phyloP scores from a whole-genome alignment of 2,888 invertebrate genomes.

The Anorthoa munda region DNA sequence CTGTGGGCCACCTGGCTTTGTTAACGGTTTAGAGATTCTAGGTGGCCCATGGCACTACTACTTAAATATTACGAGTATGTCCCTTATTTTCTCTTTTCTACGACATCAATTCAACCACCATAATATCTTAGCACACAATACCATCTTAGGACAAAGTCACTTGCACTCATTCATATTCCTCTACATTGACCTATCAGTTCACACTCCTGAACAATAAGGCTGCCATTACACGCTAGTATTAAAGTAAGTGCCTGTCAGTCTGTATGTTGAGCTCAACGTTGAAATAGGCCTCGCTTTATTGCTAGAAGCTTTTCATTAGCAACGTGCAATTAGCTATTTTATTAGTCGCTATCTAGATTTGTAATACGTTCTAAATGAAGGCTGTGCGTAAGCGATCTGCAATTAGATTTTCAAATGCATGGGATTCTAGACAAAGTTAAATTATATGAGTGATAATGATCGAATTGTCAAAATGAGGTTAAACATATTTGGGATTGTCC shows the following conservation, averaged over 20 bases:
- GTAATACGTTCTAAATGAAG: constrained; percentile 5
- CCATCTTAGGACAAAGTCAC: constrained; percentile 37
- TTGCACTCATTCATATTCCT: constrained; percentile 45
- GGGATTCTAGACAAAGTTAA: too few relatives aligned
- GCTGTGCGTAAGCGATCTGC: background rate
- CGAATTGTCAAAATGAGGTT: too few relatives aligned
- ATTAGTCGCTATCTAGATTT: constrained; percentile 49
- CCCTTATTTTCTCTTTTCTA: background rate
- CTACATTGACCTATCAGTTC: constrained; percentile 60
- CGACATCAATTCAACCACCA: constrained; percentile 26
- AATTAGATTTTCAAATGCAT: background rate
- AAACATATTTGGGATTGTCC: too few relatives aligned
- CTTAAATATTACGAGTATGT: background rate
- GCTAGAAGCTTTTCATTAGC: constrained; percentile 39
- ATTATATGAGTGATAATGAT: too few relatives aligned
- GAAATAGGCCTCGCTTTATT: constrained; percentile 38
- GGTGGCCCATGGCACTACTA: too few relatives aligned
- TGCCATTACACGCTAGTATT: constrained; percentile 58
- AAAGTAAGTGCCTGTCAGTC: constrained; percentile 65
- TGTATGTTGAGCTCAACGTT: constrained; percentile 30
- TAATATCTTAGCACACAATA: constrained; percentile 8
- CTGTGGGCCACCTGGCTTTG: too few relatives aligned
- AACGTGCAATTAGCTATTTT: constrained; percentile 50
- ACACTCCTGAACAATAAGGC: constrained; percentile 56
- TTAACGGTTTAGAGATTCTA: too few relatives aligned